Base-by-base conservation (phyloP, 2,888 invertebrate genomes). In the Synergus laeviventris region DNA sequence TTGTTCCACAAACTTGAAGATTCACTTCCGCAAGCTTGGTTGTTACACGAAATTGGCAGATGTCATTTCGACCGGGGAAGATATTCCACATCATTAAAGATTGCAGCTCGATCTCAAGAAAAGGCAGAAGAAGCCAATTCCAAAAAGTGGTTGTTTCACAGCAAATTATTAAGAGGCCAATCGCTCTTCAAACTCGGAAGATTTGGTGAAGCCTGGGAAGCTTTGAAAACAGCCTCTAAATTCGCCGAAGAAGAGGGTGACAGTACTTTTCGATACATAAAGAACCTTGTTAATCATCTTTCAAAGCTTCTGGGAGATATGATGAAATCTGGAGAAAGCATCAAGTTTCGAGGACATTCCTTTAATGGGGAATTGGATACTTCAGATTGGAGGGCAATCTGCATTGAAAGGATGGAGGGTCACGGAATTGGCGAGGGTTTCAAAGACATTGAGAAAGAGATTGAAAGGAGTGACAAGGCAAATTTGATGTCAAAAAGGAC, bases 101-200 rank as follows among this genome's bases (percentile, higher is more conserved):
- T 83, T 61, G 84, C 87, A 0, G 16, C 14, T 0, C 76, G 49
- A 3, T 88, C 88, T 45, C 62, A 85, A 14, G 81, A 86, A 2
- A 81, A 78, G 1, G 87, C 89, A 1, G 76, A 77, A 0, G 77
- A 83, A 21, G 86, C 77, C 0, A 76, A 79, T 8, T 87, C 87
- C 0, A 79, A 78, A 31, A 90, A 89, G 79, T 90, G 90, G 90
- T 73, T 81, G 24, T 74, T 87, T 4, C 81, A 87, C 38, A 88
- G 87, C 0, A 82, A 84, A 9, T 75, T 90, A n/a, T 78, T 90
- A 7, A 49, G 70, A 14, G 90, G 87, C 11, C 88, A 89, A 60
- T 78, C 84, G 9, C 76, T 89, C 42, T 77, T 86, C 1, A 86
- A 86, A 39, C 75, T 88, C 1, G 87, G 85, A 2, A 81, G 85